These are phyloP conservation scores for Ctenomys sociabilis DNA, from an alignment of 2,113 vertebrate species.

Conservation along the genomic window DNA sequence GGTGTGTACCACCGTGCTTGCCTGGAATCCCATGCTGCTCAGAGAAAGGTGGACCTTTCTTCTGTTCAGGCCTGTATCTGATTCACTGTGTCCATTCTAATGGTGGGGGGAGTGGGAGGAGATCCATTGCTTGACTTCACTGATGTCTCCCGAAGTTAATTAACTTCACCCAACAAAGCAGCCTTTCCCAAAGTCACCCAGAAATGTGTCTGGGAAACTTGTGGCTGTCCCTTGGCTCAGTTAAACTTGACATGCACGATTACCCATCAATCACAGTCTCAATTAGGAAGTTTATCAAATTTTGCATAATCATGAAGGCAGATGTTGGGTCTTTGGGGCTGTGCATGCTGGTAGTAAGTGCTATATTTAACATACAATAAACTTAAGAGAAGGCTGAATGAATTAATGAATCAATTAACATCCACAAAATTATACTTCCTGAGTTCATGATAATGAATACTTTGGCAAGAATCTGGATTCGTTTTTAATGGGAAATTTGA, in stretches of 20 bases:
- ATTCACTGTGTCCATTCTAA: background rate
- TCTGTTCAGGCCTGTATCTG: background rate
- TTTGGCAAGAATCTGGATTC: conserved; percentile 13
- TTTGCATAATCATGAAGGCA: background rate
- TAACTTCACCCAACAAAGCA: background rate
- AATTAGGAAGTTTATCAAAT: background rate
- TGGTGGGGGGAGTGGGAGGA: too few species aligned
- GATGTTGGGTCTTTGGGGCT: background rate
- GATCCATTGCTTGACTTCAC: background rate
- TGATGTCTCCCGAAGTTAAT: background rate
- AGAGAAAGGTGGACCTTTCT: background rate
- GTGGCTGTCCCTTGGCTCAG: background rate
- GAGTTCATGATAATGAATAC: conserved; percentile 8
- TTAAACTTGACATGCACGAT: background rate
- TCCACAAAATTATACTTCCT: background rate
- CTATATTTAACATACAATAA: background rate
- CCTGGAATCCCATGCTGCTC: background rate
- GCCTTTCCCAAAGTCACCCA: background rate
- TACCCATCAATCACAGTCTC: background rate
- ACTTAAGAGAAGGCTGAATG: background rate
- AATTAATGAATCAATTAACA: background rate
- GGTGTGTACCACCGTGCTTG: background rate
- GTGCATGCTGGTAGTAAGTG: background rate
- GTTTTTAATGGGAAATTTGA: background rate
- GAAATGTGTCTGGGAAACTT: background rate